Conservation (phyloP, 2,797 vertebrate genomes). For the Karalla daura region DNA sequence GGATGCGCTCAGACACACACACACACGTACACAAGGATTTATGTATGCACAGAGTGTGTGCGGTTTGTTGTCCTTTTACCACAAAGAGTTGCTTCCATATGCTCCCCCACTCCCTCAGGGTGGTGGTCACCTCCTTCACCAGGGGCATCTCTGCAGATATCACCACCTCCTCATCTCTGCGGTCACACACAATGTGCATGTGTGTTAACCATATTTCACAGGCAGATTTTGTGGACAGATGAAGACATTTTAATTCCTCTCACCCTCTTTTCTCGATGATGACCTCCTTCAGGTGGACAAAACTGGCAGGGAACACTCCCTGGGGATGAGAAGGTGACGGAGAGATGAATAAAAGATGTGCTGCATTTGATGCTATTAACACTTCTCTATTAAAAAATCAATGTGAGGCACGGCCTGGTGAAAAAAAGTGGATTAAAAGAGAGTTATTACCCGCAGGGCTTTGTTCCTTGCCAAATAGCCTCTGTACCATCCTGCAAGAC, state of each 20-base stretch:
- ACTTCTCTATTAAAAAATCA: not conserved
- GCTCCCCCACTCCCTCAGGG: constrained; percentile 95
- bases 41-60: not conserved
- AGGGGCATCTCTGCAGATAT: constrained; percentile 91
- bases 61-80: constrained; percentile 78
- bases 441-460: constrained; percentile 85
- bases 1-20: constrained; percentile 7
- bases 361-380: not conserved
- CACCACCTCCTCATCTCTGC: constrained; percentile 87
- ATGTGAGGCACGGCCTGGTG: not conserved
- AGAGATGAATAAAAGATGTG: not conserved
- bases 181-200: not conserved
- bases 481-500: constrained; percentile 91
- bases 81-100: constrained; percentile 98
- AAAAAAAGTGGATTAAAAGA: not conserved
- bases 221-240: not conserved
- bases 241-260: constrained; percentile 23
- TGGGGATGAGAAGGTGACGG: constrained; percentile 57
- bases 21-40: not conserved
- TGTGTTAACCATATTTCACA: not conserved
- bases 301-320: constrained; percentile 94
- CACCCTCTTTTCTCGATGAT: constrained; percentile 90
- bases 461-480: constrained; percentile 91
- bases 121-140: constrained; percentile 96
- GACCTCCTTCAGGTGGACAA: constrained; percentile 91